phyloP scores from a whole-genome alignment of 2,888 invertebrate species.

The Stratiomys singularior region DNA sequence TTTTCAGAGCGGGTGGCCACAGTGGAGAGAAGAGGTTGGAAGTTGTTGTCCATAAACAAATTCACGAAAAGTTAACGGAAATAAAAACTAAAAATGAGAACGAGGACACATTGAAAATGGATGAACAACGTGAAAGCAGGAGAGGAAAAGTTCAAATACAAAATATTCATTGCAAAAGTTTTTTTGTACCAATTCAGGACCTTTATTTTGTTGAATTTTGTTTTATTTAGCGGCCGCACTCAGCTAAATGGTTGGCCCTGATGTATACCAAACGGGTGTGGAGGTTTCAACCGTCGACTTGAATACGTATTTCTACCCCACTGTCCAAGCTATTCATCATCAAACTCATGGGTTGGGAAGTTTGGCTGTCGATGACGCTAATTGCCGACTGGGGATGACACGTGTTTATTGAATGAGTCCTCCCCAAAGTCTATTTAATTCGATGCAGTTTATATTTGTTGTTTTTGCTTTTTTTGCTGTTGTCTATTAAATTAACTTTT shows the following conservation, averaged over 20 bases:
- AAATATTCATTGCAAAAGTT: constrained; percentile 24
- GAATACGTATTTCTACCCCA: not conserved
- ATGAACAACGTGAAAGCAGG: not conserved
- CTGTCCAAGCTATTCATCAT: no score
- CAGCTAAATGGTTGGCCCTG: not conserved
- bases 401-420: constrained; percentile 41
- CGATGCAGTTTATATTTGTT: constrained; percentile 16
- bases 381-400: constrained; percentile 37
- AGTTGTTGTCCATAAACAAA: constrained; percentile 31
- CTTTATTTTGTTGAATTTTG: no score
- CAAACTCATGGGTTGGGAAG: not conserved
- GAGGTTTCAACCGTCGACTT: not conserved
- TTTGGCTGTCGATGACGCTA: constrained; percentile 27
- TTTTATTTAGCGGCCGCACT: no score
- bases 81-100: constrained; percentile 7
- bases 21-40: not conserved
- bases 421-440: constrained; percentile 39
- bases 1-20: not conserved
- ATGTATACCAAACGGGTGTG: not conserved
- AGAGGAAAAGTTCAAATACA: not conserved
- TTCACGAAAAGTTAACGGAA: constrained; percentile 23
- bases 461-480: not conserved
- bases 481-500: constrained; percentile 9
- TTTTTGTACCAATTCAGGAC: not conserved
- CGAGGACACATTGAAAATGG: not conserved